Evolutionary conservation across 2,113 vertebrate genomes (phyloP).

Genomic region (Pavo muticus): DNA sequence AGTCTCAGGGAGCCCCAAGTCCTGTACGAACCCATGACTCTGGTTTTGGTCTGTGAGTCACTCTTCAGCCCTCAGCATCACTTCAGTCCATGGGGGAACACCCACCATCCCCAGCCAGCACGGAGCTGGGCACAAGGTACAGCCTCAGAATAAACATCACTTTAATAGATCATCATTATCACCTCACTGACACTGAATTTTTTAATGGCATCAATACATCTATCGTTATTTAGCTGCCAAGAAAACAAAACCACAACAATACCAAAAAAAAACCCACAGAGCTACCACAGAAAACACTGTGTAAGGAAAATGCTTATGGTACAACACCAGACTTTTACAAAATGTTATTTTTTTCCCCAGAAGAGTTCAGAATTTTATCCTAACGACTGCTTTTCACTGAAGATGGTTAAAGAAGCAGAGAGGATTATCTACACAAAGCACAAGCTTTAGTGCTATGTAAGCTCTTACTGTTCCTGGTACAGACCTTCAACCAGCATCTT

Average conservation of each 20-base stretch:
- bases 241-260: neutral
- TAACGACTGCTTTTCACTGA: neutral
- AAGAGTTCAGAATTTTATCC: neutral
- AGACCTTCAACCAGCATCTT: neutral
- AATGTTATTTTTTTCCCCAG: neutral
- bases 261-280: no score
- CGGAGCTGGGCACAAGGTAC: neutral
- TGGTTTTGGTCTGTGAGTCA: neutral
- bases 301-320: neutral
- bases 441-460: neutral
- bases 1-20: neutral
- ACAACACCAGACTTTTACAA: neutral
- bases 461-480: accelerated
- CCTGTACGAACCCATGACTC: neutral
- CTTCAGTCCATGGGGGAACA: neutral
- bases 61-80: neutral
- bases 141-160: neutral
- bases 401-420: neutral
- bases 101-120: neutral
- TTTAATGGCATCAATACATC: neutral
- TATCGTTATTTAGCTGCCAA: neutral
- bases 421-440: neutral
- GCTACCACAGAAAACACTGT: neutral
- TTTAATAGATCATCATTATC: neutral
- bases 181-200: neutral